These are phyloP conservation scores for Chironomus riparius DNA, from an alignment of 2,888 invertebrate genomes.

Conservation along the genomic window DNA sequence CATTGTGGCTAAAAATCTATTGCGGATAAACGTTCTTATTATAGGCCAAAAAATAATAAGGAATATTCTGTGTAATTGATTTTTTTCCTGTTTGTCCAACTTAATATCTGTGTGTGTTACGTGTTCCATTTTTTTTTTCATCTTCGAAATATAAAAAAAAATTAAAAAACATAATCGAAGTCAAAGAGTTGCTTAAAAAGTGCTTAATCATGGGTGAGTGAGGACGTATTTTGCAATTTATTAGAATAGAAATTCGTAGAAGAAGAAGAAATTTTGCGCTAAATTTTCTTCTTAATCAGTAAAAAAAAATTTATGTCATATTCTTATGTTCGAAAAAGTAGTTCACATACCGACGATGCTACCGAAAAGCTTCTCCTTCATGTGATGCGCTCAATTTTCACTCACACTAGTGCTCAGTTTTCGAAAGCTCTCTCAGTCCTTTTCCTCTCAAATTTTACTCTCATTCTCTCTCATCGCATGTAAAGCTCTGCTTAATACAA, in stretches of 20 bases:
- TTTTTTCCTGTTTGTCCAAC: neutral
- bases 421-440: neutral
- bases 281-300: neutral
- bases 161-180: neutral
- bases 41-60: neutral
- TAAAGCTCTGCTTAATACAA: slow-evolving; percentile 1
- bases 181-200: neutral
- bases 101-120: neutral
- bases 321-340: neutral
- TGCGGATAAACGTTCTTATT: neutral
- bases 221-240: neutral
- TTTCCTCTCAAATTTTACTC: neutral
- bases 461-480: neutral
- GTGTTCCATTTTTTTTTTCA: neutral
- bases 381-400: neutral
- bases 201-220: neutral
- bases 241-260: no score
- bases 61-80: neutral
- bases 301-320: no score
- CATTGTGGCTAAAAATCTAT: neutral
- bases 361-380: neutral
- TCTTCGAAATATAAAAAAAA: no score
- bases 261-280: neutral
- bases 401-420: neutral
- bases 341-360: neutral